Base-by-base conservation (phyloP, 2,888 invertebrate genomes). In the Hedychridium roseum region DNA sequence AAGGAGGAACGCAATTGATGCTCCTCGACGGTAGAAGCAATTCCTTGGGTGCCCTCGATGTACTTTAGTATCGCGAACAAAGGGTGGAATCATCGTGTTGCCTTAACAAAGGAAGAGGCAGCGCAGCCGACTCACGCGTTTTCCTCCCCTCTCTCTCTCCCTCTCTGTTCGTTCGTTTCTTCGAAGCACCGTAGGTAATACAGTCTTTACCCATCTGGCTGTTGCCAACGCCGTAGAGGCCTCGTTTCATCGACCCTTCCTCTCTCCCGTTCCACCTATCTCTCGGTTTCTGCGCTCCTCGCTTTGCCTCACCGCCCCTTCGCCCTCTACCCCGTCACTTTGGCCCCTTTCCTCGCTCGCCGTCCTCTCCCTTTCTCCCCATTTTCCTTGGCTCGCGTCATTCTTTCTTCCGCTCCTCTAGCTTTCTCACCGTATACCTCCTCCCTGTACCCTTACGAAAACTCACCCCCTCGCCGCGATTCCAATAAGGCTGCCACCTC, bases 401-500 rank as follows among this genome's bases (percentile, higher is more conserved):
- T 17, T 47, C 37, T 30, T 30, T 41, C 30, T 41, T 26, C 34
- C 35, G 35, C 31, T 30, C 39, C 42, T 30, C 37, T 41, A 14
- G 34, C 54, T 34, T 42, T 28, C 34, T 37, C 23, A 35, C 36
- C 39, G 31, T 37, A 18, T 5, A 3, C 7, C 20, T 4, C 16
- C 20, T 26, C 40, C 39, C 40, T 39, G 34, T 34, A 63, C 74
- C 73, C 72, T 75, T 72, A 70, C 68, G 68, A 73, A 73, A 73
- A 71, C 71, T 70, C 68, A 46, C 62, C 58, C 66, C 66, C 66
- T 63, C 68, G 59, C 67, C 68, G 45, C 66, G 57, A 64, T 74
- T 70, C 73, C 75, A 71, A 74, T 74, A 75, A 73, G 71, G 71
- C 74, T 67, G 66, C 71, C 64, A 66, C 65, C 68, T 68, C 32